Percentiles rank a stretch among this genome's conserved stretches.
These are phyloP conservation scores for Diloba caeruleocephala DNA, from an alignment of 2,888 invertebrate genomes.

Conservation along the genomic window DNA sequence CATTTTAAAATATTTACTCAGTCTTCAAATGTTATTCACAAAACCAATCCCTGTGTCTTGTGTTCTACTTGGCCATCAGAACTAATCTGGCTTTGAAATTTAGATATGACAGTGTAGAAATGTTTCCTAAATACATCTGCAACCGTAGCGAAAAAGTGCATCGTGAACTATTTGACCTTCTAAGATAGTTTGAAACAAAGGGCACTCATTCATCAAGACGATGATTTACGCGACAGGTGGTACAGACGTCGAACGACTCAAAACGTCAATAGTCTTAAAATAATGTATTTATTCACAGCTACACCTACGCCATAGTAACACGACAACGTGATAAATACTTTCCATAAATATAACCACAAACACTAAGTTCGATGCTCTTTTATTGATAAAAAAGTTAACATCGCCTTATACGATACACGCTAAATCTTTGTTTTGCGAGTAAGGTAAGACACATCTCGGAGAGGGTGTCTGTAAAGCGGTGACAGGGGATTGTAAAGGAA, in stretches of 20 bases:
- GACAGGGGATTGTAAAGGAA: no score
- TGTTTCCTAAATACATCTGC: constrained; percentile 17
- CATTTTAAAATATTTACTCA: no score
- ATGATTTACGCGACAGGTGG: constrained; percentile 53
- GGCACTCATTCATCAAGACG: constrained; percentile 45
- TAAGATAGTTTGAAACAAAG: constrained; percentile 31
- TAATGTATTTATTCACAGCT: constrained; percentile 50
- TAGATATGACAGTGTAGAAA: not conserved
- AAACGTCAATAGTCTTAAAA: constrained; percentile 58
- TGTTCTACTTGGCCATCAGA: no score
- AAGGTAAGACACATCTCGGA: constrained; percentile 12
- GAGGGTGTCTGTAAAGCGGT: no score
- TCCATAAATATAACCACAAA: constrained; percentile 35
- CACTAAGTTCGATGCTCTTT: constrained; percentile 31
- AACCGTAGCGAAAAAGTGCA: constrained; percentile 28
- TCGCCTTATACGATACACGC: constrained; percentile 1
- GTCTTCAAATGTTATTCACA: not conserved
- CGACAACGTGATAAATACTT: constrained; percentile 28
- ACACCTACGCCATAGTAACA: constrained; percentile 39
- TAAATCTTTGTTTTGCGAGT: constrained; percentile 28
- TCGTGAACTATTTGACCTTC: constrained; percentile 45
- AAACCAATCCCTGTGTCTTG: not conserved
- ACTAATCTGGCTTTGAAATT: not conserved
- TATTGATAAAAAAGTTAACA: constrained; percentile 14
- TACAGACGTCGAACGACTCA: constrained; percentile 52